These are phyloP conservation scores for Kryphioiulus occultus DNA, from an alignment of 2,888 invertebrate genomes.

Conservation along the genomic window DNA sequence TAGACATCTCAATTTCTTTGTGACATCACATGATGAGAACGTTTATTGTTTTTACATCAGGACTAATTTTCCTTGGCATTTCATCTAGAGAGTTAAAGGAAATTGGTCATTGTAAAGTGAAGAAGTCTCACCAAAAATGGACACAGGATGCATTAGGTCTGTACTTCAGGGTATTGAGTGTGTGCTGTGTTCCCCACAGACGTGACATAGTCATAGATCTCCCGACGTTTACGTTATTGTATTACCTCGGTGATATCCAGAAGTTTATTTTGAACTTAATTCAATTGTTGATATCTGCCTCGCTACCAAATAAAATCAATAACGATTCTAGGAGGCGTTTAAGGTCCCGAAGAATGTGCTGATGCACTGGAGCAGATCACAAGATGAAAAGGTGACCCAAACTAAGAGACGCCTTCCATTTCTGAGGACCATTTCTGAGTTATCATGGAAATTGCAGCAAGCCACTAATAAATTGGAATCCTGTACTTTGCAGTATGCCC, in stretches of 20 bases:
- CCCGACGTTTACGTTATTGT: background rate
- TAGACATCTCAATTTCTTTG: background rate
- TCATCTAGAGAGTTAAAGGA: background rate
- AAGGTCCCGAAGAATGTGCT: background rate
- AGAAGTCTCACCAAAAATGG: background rate
- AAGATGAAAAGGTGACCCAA: background rate
- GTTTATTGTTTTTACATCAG: background rate
- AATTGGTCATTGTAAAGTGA: no score
- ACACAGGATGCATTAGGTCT: background rate
- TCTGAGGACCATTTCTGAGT: no score
- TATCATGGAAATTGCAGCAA: no score
- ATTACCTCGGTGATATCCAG: background rate
- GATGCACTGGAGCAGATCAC: background rate
- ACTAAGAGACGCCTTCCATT: background rate
- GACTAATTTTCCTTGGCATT: background rate
- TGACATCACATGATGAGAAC: background rate
- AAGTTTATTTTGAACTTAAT: constrained; percentile 4
- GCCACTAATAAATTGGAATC: background rate
- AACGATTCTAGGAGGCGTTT: background rate
- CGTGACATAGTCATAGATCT: background rate
- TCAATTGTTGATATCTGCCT: background rate
- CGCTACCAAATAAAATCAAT: background rate
- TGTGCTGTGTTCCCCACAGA: background rate
- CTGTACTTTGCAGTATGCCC: no score
- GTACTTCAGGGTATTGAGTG: no score